A percentile compares a stretch with the other conserved stretches of the same genome.
These are phyloP conservation scores for Adineta ricciae DNA, from an alignment of 2,888 invertebrate species.

Conservation along the genomic window DNA sequence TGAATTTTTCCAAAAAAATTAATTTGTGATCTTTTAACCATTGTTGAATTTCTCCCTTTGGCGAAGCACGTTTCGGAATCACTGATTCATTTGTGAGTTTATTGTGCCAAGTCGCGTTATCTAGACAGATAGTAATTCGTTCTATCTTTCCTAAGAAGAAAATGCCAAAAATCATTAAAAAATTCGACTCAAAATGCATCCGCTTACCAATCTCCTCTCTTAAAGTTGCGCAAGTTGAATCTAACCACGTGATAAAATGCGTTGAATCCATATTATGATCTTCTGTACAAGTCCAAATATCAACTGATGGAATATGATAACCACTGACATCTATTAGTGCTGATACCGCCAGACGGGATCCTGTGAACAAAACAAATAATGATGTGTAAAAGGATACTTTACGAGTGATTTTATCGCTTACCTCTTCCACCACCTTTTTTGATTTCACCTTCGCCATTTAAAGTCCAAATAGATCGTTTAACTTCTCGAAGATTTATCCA, in stretches of 20 bases:
- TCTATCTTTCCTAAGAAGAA: not conserved
- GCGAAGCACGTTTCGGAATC: not conserved
- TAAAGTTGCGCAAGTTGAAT: no score
- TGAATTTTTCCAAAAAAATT: not conserved
- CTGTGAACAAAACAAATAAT: not conserved
- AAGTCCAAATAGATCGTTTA: not conserved
- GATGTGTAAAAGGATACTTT: not conserved
- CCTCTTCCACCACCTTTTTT: not conserved
- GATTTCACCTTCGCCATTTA: not conserved
- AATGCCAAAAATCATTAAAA: not conserved
- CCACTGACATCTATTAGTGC: not conserved
- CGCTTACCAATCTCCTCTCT: no score
- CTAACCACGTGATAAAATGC: not conserved
- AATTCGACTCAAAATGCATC: no score
- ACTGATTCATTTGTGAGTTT: not conserved
- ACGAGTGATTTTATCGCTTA: not conserved
- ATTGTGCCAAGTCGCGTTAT: not conserved
- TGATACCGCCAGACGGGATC: not conserved
- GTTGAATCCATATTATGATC: not conserved
- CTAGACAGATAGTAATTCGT: not conserved
- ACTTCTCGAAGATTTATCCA: not conserved
- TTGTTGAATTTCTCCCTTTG: not conserved
- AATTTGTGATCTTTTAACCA: not conserved
- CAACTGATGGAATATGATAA: not conserved
- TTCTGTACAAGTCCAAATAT: not conserved